phyloP scores from a whole-genome alignment of 1,140 invertebrate genomes.

The Pteromalus puparum region DNA sequence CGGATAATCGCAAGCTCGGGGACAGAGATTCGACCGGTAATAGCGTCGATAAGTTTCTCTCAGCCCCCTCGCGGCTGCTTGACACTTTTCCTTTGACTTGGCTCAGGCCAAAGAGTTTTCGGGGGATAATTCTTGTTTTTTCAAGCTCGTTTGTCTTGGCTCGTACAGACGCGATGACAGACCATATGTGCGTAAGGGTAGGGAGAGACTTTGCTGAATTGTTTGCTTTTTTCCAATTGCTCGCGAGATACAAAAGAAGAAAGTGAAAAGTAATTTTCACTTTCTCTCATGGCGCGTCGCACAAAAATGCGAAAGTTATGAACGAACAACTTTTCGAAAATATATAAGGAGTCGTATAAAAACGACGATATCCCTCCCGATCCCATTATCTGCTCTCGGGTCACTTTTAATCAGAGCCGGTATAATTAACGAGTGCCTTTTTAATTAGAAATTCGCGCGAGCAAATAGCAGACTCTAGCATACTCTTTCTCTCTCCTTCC shows the following conservation, averaged over 20 bases:
- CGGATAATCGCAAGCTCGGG: constrained; percentile 49
- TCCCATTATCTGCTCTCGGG: constrained; percentile 38
- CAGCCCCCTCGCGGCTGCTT: not conserved
- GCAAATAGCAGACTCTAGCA: constrained; percentile 12
- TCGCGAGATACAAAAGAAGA: too few species aligned
- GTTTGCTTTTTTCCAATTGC: too few species aligned
- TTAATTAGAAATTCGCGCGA: constrained; percentile 64
- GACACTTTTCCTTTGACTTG: constrained; percentile 44
- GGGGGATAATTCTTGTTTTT: constrained; percentile 15
- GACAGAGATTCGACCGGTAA: constrained; percentile 55
- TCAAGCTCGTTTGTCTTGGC: not conserved
- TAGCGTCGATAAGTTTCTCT: constrained; percentile 54
- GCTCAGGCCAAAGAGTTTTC: not conserved
- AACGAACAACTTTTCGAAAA: too few species aligned
- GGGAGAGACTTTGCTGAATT: not conserved
- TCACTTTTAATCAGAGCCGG: constrained; percentile 43
- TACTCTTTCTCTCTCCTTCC: not conserved
- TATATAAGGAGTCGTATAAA: not conserved
- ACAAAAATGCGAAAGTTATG: too few species aligned
- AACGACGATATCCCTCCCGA: constrained; percentile 4
- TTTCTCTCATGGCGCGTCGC: too few species aligned
- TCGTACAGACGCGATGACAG: not conserved
- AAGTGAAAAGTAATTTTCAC: too few species aligned
- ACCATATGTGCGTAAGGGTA: not conserved
- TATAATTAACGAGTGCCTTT: constrained; percentile 61